Evolutionary conservation across 2,113 vertebrate species (phyloP).

Genomic region (Laticauda laticaudata): DNA sequence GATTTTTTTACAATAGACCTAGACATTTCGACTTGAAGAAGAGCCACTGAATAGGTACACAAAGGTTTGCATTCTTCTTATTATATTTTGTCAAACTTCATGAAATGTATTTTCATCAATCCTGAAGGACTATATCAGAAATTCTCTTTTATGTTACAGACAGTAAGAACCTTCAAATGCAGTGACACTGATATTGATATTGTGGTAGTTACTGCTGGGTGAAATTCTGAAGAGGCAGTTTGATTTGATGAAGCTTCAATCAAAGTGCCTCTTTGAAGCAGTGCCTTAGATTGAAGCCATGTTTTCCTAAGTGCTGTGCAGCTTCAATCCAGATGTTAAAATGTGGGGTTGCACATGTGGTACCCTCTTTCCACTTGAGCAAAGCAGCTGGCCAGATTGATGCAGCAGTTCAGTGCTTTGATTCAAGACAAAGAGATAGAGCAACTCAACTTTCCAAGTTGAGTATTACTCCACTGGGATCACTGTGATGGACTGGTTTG

Average conservation of each 20-base stretch:
- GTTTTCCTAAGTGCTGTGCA: neutral
- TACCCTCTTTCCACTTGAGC: neutral
- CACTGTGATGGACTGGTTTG: neutral
- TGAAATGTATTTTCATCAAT: neutral
- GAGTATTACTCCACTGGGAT: neutral
- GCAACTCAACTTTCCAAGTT: neutral
- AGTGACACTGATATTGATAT: neutral
- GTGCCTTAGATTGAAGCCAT: neutral
- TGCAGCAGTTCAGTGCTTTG: neutral
- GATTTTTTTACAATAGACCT: neutral
- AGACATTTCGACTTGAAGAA: neutral
- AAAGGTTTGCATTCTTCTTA: neutral
- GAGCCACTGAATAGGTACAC: neutral
- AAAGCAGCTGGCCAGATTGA: neutral
- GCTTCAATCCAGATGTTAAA: neutral
- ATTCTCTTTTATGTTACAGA: neutral
- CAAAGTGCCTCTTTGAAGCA: neutral
- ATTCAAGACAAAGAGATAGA: neutral
- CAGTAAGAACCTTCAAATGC: neutral
- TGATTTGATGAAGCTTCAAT: neutral
- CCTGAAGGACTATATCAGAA: neutral
- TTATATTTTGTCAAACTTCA: neutral
- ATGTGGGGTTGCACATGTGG: neutral
- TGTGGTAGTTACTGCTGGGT: neutral
- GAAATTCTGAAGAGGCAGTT: neutral